Base-by-base conservation (phyloP, 2,113 vertebrate species). In the Carassius gibelio region DNA sequence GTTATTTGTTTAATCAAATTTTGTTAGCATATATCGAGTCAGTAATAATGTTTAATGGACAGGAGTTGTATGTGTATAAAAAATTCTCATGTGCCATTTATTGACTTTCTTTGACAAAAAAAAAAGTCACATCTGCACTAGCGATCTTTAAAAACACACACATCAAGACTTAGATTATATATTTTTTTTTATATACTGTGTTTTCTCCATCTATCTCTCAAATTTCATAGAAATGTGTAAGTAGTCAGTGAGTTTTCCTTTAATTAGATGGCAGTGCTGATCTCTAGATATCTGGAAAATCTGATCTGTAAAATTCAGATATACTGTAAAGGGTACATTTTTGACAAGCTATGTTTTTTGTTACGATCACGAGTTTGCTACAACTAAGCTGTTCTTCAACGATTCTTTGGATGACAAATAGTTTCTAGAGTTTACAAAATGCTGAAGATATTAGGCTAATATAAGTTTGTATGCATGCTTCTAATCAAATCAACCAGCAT, bases 1-100 rank as follows among this genome's bases (percentile, higher is more conserved):
- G 52, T 84, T 66, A 0, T 71, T 71, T 26, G 62, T 71, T 66
- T 75, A 74, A 80, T 77, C 50, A 50, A n/a, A 74, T 87, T 57
- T 5, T 34, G 34, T 86, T 81, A 26, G 8, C 1, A 74, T 66
- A n/a, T 78, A 48, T 72, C 17, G 79, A 83, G 38, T 84, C 79
- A 81, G 34, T 59, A 66, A 11, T 50, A 42, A n/a, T 79, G 19
- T 79, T 85, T n/a, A 78, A 55, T 62, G 36, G 48, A 26, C 19
- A 62, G 4, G n/a, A 38, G 5, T 2, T 79, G 13, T 21, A 15
- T 66, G 42, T 69, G 26, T 75, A 14, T 57, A 61, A 23, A 79
- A 30, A 42, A 57, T 48, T 10, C 2, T 48, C 10, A 8, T 34
- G 36, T 81, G 59, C 69, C 80, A 81, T 71, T 82, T 82, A 45